A percentile compares a stretch with the other conserved stretches of the same genome.
phyloP scores from a whole-genome alignment of 2,113 vertebrate species.

The Paracanthobrama guichenoti region DNA sequence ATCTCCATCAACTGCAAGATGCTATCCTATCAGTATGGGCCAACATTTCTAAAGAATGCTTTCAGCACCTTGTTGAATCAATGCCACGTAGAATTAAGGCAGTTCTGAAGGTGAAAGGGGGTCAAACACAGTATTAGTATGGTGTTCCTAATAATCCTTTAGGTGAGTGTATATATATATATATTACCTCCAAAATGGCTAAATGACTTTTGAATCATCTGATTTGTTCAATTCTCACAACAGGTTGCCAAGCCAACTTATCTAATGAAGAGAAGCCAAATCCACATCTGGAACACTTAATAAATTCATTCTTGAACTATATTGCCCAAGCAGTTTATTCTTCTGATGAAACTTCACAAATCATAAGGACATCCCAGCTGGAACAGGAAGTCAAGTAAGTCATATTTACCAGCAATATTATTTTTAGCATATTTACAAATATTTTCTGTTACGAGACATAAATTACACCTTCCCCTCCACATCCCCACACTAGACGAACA shows the following conservation, averaged over 20 bases:
- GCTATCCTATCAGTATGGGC: too few species aligned
- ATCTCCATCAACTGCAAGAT: too few species aligned
- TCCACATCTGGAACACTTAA: slow-evolving; percentile 55
- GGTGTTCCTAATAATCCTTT: too few species aligned
- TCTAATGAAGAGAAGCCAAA: slow-evolving; percentile 59
- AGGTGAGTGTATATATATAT: too few species aligned
- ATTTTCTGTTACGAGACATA: not conserved
- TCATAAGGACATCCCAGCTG: slow-evolving; percentile 21
- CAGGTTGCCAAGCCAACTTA: slow-evolving; percentile 61
- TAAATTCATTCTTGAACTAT: slow-evolving; percentile 9
- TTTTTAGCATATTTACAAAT: not conserved
- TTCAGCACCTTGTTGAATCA: too few species aligned
- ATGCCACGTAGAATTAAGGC: too few species aligned
- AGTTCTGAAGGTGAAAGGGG: too few species aligned
- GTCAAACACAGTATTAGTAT: too few species aligned
- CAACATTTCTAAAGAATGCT: too few species aligned
- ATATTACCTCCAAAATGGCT: too few species aligned
- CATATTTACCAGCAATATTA: not conserved
- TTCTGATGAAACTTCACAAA: not conserved
- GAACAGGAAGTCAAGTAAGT: slow-evolving; percentile 73
- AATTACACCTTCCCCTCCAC: not conserved
- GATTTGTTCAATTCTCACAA: not conserved
- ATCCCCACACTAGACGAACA: slow-evolving; percentile 56
- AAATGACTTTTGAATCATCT: not conserved
- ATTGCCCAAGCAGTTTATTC: not conserved